Conservation (phyloP, 2,113 vertebrate genomes). For the Picathartes gymnocephalus region DNA sequence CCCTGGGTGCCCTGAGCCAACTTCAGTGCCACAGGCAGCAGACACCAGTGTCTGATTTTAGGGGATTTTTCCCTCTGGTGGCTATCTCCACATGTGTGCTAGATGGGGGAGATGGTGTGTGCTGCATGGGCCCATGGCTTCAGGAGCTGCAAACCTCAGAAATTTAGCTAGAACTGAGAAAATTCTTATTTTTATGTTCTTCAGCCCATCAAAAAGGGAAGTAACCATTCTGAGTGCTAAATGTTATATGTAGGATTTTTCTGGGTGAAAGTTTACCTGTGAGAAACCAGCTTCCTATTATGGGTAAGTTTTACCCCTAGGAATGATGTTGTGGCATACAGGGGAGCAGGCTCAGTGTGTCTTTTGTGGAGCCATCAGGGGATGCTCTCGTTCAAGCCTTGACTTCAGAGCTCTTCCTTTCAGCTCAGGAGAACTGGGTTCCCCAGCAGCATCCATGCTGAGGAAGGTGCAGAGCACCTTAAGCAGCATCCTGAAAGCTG, state of each 20-base stretch:
- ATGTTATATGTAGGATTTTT: background rate
- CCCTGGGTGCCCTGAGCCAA: background rate
- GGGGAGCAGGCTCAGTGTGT: background rate
- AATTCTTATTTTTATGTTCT: background rate
- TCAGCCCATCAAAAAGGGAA: background rate
- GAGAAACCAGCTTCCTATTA: background rate
- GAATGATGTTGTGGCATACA: background rate
- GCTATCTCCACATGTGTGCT: background rate
- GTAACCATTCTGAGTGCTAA: background rate
- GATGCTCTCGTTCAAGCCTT: background rate
- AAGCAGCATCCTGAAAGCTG: background rate
- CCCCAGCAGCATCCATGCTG: background rate
- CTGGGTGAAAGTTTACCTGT: background rate
- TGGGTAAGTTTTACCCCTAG: background rate
- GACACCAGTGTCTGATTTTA: background rate
- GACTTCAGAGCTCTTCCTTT: background rate
- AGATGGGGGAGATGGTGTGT: background rate
- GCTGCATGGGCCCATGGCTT: background rate
- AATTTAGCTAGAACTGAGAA: background rate
- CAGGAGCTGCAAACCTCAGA: background rate
- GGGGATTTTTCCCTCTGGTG: background rate
- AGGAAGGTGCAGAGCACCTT: background rate
- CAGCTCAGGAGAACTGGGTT: background rate
- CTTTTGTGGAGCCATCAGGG: rapidly evolving
- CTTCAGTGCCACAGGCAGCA: background rate